Evolutionary conservation across 1,140 invertebrate species (phyloP).

Genomic region (Reticulitermes speratus): DNA sequence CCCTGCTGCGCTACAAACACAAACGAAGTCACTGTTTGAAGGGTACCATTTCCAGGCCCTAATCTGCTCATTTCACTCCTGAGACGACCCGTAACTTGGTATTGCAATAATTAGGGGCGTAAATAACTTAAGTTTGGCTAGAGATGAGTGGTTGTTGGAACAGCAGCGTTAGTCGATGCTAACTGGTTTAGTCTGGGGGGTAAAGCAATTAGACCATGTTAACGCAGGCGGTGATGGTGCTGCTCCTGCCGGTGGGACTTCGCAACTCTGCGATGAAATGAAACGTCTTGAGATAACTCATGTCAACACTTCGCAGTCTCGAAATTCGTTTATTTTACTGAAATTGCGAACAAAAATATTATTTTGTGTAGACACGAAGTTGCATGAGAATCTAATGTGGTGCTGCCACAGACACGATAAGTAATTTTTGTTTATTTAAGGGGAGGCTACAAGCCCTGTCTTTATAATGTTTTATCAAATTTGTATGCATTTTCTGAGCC

Average conservation of each 20-base stretch:
- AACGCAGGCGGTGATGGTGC: background rate
- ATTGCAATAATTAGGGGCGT: constrained; percentile 6
- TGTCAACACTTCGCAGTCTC: background rate
- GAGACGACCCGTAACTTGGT: background rate
- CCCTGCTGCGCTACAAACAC: too few species aligned
- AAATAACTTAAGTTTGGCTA: background rate
- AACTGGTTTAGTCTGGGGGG: background rate
- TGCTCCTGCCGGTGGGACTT: too few species aligned
- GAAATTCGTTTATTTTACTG: background rate
- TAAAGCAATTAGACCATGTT: background rate
- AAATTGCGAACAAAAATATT: too few species aligned
- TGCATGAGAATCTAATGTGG: too few species aligned
- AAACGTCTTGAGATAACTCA: background rate
- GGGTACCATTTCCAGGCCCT: too few species aligned
- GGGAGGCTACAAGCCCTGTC: too few species aligned
- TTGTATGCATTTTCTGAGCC: too few species aligned
- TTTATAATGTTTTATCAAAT: too few species aligned
- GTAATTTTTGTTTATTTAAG: too few species aligned
- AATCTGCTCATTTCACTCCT: background rate
- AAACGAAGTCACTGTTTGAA: too few species aligned
- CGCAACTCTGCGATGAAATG: background rate
- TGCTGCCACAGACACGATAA: too few species aligned
- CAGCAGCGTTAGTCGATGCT: background rate
- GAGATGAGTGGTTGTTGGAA: background rate
- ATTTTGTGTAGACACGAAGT: too few species aligned